Evolutionary conservation across 2,797 vertebrate species (phyloP).

Genomic region (Eidolon dupreanum): DNA sequence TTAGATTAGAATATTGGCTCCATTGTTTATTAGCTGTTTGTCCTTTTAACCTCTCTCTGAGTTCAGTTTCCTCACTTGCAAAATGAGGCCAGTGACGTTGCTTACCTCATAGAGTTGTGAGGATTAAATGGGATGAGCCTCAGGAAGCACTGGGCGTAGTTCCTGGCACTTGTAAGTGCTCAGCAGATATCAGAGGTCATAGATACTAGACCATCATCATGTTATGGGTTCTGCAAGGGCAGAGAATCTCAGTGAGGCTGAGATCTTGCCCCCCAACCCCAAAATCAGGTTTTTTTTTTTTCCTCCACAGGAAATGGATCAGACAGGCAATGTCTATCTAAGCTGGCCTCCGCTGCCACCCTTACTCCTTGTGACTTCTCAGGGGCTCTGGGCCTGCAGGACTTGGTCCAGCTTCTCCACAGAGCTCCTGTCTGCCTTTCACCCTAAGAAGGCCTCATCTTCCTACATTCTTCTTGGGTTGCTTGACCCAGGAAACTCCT

Average conservation of each 20-base stretch:
- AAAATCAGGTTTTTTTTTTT: neutral
- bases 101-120: neutral
- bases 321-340: neutral
- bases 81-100: neutral
- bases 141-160: neutral
- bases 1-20: neutral
- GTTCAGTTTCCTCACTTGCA: neutral
- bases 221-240: neutral
- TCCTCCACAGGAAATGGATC: neutral
- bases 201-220: accelerated
- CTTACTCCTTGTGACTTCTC: neutral
- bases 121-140: neutral
- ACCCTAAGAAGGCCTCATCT: neutral
- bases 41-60: neutral
- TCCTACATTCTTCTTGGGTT: neutral
- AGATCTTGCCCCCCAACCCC: neutral
- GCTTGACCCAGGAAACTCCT: slow-evolving; percentile 8
- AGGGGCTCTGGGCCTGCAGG: neutral
- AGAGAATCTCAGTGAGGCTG: neutral
- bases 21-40: neutral
- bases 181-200: neutral
- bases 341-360: neutral
- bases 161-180: neutral
- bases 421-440: neutral
- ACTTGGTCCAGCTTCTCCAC: neutral